Evolutionary conservation across 2,113 vertebrate genomes (phyloP).

Genomic region (Scalopus aquaticus): DNA sequence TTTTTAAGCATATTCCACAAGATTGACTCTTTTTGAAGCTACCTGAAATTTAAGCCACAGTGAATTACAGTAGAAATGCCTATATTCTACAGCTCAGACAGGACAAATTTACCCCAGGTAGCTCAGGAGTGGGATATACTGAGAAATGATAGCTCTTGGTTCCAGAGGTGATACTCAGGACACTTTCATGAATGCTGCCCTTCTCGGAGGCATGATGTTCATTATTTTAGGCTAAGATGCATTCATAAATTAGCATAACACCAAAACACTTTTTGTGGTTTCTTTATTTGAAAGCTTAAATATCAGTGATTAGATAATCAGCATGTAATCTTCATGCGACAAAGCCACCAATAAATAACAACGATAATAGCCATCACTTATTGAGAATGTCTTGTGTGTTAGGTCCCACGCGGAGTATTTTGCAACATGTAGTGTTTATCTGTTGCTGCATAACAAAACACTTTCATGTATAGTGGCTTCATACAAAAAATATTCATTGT

Average conservation of each 20-base stretch:
- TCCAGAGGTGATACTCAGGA: not conserved
- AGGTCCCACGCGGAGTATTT: not conserved
- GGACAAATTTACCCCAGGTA: not conserved
- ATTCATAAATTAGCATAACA: not conserved
- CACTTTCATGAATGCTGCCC: not conserved
- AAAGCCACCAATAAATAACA: not conserved
- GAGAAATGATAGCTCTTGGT: not conserved
- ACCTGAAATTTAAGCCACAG: conserved; percentile 23
- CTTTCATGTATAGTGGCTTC: conserved; percentile 14
- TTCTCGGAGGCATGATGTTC: not conserved
- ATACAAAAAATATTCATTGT: not conserved
- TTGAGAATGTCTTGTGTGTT: not conserved
- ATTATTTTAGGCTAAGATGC: not conserved
- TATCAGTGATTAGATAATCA: not conserved
- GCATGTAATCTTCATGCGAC: not conserved
- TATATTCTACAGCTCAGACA: not conserved
- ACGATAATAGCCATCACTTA: not conserved
- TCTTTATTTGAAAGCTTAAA: conserved; percentile 25
- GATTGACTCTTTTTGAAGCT: conserved; percentile 24
- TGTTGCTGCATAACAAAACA: conserved; percentile 3
- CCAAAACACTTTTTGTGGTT: not conserved
- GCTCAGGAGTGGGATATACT: not conserved
- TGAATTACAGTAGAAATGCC: not conserved
- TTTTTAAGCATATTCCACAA: conserved; percentile 55
- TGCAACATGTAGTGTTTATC: not conserved